Conservation (phyloP, 1,140 invertebrate species). For the Bursaphelenchus mucronatus region DNA sequence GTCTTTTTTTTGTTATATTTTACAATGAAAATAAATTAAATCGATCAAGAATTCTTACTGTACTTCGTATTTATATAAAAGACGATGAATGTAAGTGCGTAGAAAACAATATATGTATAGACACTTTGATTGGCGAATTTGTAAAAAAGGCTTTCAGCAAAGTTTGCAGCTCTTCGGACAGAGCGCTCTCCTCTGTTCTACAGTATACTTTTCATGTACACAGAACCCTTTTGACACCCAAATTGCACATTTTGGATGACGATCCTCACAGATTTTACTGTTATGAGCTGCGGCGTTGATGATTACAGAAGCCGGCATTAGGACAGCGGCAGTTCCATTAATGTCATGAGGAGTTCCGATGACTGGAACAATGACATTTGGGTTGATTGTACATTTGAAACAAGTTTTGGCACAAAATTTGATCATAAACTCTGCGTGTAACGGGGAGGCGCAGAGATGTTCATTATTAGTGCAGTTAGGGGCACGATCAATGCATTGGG, state of each 20-base stretch:
- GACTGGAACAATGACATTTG: too few species aligned
- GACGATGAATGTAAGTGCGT: too few species aligned
- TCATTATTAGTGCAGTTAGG: slow-evolving; percentile 39
- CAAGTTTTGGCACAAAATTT: slow-evolving; percentile 24
- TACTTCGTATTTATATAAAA: too few species aligned
- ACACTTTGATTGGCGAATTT: background rate
- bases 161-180: slow-evolving; percentile 19
- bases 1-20: too few species aligned
- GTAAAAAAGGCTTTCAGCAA: background rate
- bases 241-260: slow-evolving; percentile 20
- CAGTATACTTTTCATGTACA: slow-evolving; percentile 3
- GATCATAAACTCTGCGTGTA: slow-evolving; percentile 27
- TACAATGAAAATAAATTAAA: too few species aligned
- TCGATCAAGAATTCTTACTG: too few species aligned
- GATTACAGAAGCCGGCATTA: slow-evolving; percentile 16
- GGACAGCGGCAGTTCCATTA: slow-evolving; percentile 1
- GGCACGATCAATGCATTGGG: slow-evolving; percentile 36
- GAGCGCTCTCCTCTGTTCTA: slow-evolving; percentile 12
- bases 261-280: background rate
- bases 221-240: slow-evolving; percentile 21
- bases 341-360: too few species aligned
- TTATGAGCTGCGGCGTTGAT: slow-evolving; percentile 15
- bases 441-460: slow-evolving; percentile 28
- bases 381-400: slow-evolving; percentile 15
- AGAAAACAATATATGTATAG: too few species aligned